A percentile compares a stretch with the other conserved stretches of the same genome.
phyloP scores from a whole-genome alignment of 1,140 invertebrate species.

The Hesperophylax magnus region DNA sequence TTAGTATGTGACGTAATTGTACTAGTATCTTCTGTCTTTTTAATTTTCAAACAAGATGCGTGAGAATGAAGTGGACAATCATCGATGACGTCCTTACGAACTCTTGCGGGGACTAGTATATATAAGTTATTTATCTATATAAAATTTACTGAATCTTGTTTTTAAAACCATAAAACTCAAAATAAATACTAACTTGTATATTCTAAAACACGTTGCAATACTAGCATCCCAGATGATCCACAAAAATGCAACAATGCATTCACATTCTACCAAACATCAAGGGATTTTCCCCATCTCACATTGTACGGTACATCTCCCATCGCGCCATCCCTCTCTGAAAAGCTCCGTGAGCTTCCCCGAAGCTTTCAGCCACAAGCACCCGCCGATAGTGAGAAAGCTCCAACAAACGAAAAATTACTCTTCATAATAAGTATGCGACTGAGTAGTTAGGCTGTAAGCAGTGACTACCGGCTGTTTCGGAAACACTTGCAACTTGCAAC shows the following conservation, averaged over 20 bases:
- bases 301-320: neutral
- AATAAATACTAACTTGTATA: neutral
- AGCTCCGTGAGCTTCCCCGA: neutral
- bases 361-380: slow-evolving; percentile 31
- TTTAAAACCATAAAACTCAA: neutral
- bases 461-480: neutral
- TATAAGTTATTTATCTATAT: no score
- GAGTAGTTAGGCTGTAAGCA: slow-evolving; percentile 11
- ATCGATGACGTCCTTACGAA: no score
- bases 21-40: no score
- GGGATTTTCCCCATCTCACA: neutral
- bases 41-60: no score
- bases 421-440: slow-evolving; percentile 40
- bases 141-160: no score
- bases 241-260: slow-evolving; percentile 29
- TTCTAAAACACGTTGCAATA: neutral
- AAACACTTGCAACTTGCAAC: neutral
- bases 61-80: no score
- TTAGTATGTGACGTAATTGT: no score
- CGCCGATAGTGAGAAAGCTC: slow-evolving; percentile 36
- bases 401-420: slow-evolving; percentile 42
- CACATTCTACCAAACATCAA: slow-evolving; percentile 7
- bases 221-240: neutral
- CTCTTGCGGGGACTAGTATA: no score
- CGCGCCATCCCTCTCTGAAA: neutral